Conservation (phyloP, 2,113 vertebrate species). For the Ursus arctos region DNA sequence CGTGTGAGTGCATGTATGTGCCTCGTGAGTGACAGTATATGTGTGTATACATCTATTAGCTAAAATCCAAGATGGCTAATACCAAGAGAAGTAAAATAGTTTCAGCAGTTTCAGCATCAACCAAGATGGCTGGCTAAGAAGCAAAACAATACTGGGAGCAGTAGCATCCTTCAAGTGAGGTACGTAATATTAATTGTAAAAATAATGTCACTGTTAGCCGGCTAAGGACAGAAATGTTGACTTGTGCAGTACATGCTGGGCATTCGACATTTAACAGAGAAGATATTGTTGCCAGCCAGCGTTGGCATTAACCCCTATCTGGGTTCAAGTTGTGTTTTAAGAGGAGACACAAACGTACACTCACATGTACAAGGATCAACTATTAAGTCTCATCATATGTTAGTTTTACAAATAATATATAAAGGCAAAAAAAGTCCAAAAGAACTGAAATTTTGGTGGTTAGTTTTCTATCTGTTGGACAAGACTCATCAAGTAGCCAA, state of each 20-base stretch:
- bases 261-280: neutral
- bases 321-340: neutral
- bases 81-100: neutral
- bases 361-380: constrained; percentile 3
- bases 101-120: neutral
- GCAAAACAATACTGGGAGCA: neutral
- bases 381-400: neutral
- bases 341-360: neutral
- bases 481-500: neutral
- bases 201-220: neutral
- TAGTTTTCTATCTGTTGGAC: constrained; percentile 17
- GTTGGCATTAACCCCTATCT: neutral
- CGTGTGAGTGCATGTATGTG: neutral
- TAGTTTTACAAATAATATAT: neutral
- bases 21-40: neutral
- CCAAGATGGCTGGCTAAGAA: constrained; percentile 11
- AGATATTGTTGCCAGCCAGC: neutral
- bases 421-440: constrained; percentile 15
- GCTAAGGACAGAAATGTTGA: constrained; percentile 3
- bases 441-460: neutral
- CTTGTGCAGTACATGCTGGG: neutral
- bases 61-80: constrained; percentile 26
- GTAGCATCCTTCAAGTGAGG: neutral
- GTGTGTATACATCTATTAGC: neutral
- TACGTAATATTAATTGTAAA: neutral